A percentile compares a stretch with the other conserved stretches of the same genome.
Conservation (phyloP, 2,113 vertebrate species). For the Myrmecophaga tridactyla region DNA sequence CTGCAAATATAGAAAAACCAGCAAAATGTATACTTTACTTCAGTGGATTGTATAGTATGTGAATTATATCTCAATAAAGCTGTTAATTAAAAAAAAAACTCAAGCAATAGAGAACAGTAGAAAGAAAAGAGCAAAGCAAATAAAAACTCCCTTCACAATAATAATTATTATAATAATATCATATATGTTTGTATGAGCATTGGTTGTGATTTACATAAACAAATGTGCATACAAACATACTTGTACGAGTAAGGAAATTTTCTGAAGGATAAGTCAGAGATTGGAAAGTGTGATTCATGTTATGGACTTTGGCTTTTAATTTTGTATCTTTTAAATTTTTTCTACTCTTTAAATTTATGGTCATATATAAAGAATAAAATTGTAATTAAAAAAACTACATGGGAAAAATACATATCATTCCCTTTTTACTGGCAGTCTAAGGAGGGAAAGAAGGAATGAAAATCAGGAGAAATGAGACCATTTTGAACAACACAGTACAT, state of each 20-base stretch:
- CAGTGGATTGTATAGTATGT: too few species aligned
- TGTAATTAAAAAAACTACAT: neutral
- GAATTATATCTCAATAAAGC: too few species aligned
- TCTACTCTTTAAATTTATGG: neutral
- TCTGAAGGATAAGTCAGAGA: neutral
- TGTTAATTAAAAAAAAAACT: too few species aligned
- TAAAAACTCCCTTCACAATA: too few species aligned
- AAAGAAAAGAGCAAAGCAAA: too few species aligned
- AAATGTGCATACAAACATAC: neutral
- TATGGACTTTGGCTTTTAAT: neutral
- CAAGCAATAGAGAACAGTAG: too few species aligned
- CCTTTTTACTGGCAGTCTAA: neutral
- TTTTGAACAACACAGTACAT: neutral
- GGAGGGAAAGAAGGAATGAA: neutral
- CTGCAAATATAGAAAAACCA: too few species aligned
- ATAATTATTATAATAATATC: neutral
- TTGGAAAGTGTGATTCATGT: fast-evolving
- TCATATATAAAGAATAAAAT: neutral
- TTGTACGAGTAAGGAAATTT: neutral
- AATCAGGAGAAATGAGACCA: neutral
- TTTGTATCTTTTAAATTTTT: neutral
- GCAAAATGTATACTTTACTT: too few species aligned
- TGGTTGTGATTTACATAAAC: neutral
- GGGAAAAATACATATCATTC: neutral
- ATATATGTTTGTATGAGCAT: neutral